Evolutionary conservation across 2,113 vertebrate genomes (phyloP), one percentile per base, ranked within the genome.

Genomic region (Proterorhinus semilunaris): DNA sequence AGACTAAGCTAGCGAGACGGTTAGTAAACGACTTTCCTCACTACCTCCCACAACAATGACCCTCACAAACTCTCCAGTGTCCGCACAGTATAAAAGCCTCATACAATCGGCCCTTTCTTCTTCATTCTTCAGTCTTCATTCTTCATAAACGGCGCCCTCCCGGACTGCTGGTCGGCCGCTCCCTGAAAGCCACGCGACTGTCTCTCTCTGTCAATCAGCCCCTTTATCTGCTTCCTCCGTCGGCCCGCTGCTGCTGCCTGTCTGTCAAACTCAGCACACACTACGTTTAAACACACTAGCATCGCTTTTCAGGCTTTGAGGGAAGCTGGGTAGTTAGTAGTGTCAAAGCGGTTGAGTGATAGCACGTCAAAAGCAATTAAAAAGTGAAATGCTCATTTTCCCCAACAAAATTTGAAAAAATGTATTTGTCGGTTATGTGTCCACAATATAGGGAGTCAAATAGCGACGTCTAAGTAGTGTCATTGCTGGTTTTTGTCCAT

Each of bases 141-240:
- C 42, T 68, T 85, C 82, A 88, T 83, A 89, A 88, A 88, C 73
- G 17, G 36, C 42, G 69, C 16, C 77, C 76, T 86, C 27, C 27
- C 27, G 27, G 27, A 36, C 27, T 36, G 27, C 27, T 36, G 27
- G 81, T 85, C 70, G 48, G 64, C 65, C 71, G 82, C 74, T 73
- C 86, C 71, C 62, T 2, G 66, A 49, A 6, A 78, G 78, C 76
- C 89, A 80, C 75, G 47, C 44, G 69, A n/a, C 64, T 77, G 66
- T 15, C 62, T 78, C 62, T 78, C 68, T 48, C 83, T 70, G 78
- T 85, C 79, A 85, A 76, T 85, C 84, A 64, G 42, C 21, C 54
- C 62, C 73, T 80, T 79, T 80, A 80, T 88, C 73, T 53, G 50
- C 76, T 75, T 73, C 74, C 65, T 79, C 71, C 63, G 51, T 27